These are phyloP conservation scores for Altica lythri DNA, from an alignment of 2,888 invertebrate species.

Conservation along the genomic window DNA sequence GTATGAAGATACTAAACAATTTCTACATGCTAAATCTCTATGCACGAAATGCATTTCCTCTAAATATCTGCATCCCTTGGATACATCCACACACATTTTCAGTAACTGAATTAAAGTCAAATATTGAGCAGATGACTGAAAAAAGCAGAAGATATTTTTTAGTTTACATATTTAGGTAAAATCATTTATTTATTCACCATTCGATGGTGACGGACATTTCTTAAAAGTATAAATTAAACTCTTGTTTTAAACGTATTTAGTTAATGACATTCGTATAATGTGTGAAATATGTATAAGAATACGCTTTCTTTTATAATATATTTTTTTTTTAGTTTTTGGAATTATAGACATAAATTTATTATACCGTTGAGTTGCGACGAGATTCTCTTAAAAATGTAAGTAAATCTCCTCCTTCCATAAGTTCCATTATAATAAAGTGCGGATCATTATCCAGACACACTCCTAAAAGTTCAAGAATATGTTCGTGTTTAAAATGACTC, in stretches of 20 bases:
- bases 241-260: too few species aligned
- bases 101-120: slow-evolving; percentile 83
- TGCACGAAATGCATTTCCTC: slow-evolving; percentile 98
- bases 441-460: slow-evolving; percentile 94
- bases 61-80: slow-evolving; percentile 91
- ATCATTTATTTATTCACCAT: too few species aligned
- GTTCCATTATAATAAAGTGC: slow-evolving; percentile 91
- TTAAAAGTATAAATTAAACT: too few species aligned
- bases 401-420: slow-evolving; percentile 97
- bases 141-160: slow-evolving; percentile 13
- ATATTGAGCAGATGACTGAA: slow-evolving; percentile 66
- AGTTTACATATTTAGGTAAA: too few species aligned
- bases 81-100: slow-evolving; percentile 93
- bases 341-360: too few species aligned
- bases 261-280: too few species aligned
- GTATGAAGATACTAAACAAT: slow-evolving; percentile 85
- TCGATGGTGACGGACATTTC: too few species aligned
- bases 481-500: slow-evolving; percentile 97
- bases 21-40: slow-evolving; percentile 93
- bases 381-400: slow-evolving; percentile 86
- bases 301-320: too few species aligned
- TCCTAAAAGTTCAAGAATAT: slow-evolving; percentile 90
- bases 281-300: too few species aligned
- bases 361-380: slow-evolving; percentile 75
- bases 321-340: too few species aligned